Evolutionary conservation across 2,113 vertebrate species (phyloP).

Genomic region (Cichladusa arquata): DNA sequence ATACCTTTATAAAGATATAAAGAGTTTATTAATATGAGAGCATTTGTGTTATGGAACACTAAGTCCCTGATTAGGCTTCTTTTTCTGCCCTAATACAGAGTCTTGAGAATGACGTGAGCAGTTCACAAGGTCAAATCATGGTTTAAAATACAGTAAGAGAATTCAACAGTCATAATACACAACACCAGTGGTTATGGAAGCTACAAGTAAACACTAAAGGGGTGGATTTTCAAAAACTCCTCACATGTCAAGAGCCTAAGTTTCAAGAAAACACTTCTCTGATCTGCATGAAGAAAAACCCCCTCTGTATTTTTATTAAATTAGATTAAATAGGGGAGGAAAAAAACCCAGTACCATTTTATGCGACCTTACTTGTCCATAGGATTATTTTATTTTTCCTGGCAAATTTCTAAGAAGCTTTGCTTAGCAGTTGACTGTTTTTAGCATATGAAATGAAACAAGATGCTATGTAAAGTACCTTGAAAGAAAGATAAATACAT

Average conservation of each 20-base stretch:
- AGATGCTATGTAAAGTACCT: neutral
- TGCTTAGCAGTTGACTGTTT: neutral
- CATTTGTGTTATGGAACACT: fast-evolving
- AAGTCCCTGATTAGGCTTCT: neutral
- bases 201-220: neutral
- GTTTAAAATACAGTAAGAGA: neutral
- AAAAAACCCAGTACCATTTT: neutral
- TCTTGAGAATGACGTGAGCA: neutral
- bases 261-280: neutral
- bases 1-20: neutral
- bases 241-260: neutral
- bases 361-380: neutral
- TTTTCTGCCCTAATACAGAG: neutral
- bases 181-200: neutral
- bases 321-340: neutral
- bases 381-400: neutral
- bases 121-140: neutral
- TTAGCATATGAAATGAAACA: neutral
- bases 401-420: neutral
- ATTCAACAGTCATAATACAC: neutral
- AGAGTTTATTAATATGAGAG: neutral
- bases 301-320: neutral
- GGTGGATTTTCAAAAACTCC: neutral
- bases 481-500: neutral
- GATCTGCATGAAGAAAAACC: neutral